Evolutionary conservation across 2,113 vertebrate species (phyloP), one percentile per base, ranked within the genome.

Genomic region (Chlorodrepanis virens): DNA sequence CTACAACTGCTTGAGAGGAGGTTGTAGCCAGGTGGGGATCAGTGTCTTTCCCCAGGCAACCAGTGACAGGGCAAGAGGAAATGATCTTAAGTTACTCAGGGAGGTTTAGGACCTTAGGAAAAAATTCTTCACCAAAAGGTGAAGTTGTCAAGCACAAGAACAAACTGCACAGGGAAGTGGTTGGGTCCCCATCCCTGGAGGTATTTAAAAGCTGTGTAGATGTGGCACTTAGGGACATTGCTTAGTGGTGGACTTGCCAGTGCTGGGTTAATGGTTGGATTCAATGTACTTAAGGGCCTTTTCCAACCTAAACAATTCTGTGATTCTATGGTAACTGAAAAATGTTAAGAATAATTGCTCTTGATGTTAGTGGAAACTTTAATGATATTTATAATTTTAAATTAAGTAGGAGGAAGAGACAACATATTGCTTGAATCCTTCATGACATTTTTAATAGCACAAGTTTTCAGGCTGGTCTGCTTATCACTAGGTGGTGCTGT

Each of bases 401-500:
- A 50, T 52, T 61, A 23, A 13, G 15, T n/a, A 35, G n/a, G 67
- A 82, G 49, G 28, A 92, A 88, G 77, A 92, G 45, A 45, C 28
- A 95, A 18, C 52, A 45, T 77, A 57, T 64, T 89, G 27, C 39
- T 27, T 29, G 49, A 82, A 29, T 71, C 28, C 14, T 71, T 87
- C 49, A 42, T 6, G 6, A 12, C 65, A 10, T 92, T 83, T 83
- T 39, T 77, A 92, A 11, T 19, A 86, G 45, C 25, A 52, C 19
- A 27, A 4, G 16, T 69, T 65, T 92, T 94, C 40, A 47, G 28
- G 4, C 17, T 69, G 29, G 18, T 68, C 82, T 93, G 14, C 35
- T 25, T 84, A 33, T 93, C 97, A 81, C 94, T 97, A 97, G 97
- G 68, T 96, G 97, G 97, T 93, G 92, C 95, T 93, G 64, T 96